Evolutionary conservation across 1,140 invertebrate genomes (phyloP), one percentile per base, ranked within the genome.

Genomic region (Diploscapter pachys): DNA sequence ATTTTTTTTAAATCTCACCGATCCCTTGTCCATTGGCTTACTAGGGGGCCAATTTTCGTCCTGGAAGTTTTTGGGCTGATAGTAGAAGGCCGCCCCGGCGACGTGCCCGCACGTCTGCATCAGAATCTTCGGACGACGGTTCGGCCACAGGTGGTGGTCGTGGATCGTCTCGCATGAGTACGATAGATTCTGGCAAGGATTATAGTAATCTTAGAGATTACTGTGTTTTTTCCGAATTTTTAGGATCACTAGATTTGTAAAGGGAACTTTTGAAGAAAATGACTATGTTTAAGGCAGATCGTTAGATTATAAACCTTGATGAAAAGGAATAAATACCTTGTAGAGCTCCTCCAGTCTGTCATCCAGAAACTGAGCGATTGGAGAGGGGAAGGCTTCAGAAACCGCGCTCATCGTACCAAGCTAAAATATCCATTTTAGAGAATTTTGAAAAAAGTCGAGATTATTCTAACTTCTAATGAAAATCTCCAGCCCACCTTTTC

Each of bases 71-170:
- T 66, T 49, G 11, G 77, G 78, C n/a, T 72, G 73, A 66, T 76
- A 80, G 48, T 80, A 79, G 53, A 77, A 80, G 2, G 77, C 78
- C 2, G 77, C 78, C 13, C 78, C 78, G 11, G 79, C 72, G 4
- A 80, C 65, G 59, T 80, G 79, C 0, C 79, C 79, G 52, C 78
- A 80, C 8, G 79, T 80, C 13, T 72, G 73, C 79, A 80, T 80
- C 4, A 80, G 78, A 70, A 80, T 80, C 55, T 79, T 80, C 2
- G 79, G 79, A n/a, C 72, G 56, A 5, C 79, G 75, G 63, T 62
- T 79, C 4, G 79, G 79, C 31, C 63, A 68, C 63, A 80, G 55
- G 5, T 76, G 76, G 49, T 73, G 75, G 67, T 80, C 79, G 68
- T 80, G 79, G 3, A 79, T 61, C n/a, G 78, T 63, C 64, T 80